Percentiles rank a stretch among this genome's conserved stretches.
phyloP scores from a whole-genome alignment of 2,797 vertebrate genomes.

The Kryptopterus vitreolus region DNA sequence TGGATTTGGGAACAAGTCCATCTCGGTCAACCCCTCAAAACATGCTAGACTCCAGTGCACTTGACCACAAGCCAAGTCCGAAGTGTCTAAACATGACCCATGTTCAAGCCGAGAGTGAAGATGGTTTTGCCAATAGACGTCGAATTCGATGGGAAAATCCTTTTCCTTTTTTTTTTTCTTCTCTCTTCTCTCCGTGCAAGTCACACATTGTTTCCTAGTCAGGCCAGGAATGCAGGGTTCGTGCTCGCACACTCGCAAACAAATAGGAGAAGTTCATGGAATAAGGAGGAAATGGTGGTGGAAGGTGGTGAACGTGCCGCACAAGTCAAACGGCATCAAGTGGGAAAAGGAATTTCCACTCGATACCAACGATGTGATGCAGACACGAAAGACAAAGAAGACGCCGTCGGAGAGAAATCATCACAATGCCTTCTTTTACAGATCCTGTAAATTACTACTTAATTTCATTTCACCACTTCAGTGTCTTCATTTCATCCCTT shows the following conservation, averaged over 20 bases:
- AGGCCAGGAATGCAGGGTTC: not conserved
- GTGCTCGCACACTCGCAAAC: not conserved
- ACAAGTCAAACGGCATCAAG: slow-evolving; percentile 50
- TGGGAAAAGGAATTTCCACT: slow-evolving; percentile 48
- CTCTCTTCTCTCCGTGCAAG: not conserved
- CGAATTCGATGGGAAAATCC: not conserved
- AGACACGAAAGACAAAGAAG: slow-evolving; percentile 54
- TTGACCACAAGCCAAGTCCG: slow-evolving; percentile 66
- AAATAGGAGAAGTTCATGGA: slow-evolving; percentile 39
- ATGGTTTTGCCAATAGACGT: slow-evolving; percentile 29
- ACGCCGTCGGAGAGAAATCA: slow-evolving; percentile 53
- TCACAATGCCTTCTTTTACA: slow-evolving; percentile 64
- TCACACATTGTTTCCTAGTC: not conserved
- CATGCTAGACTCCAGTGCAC: slow-evolving; percentile 51
- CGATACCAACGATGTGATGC: slow-evolving; percentile 55
- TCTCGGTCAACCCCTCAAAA: slow-evolving; percentile 64
- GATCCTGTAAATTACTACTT: slow-evolving; percentile 68
- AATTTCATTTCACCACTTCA: slow-evolving; percentile 67
- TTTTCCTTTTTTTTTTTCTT: slow-evolving; percentile 20
- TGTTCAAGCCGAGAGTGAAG: slow-evolving; percentile 22
- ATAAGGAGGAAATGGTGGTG: slow-evolving; percentile 15
- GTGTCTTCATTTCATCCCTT: slow-evolving; percentile 61
- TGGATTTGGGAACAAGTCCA: slow-evolving; percentile 68
- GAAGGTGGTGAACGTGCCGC: slow-evolving; percentile 26
- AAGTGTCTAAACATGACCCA: slow-evolving; percentile 49